Percentiles rank a stretch among this genome's conserved stretches.
These are phyloP conservation scores for Sylvicapra grimmia DNA, from an alignment of 2,113 vertebrate species.

Conservation along the genomic window DNA sequence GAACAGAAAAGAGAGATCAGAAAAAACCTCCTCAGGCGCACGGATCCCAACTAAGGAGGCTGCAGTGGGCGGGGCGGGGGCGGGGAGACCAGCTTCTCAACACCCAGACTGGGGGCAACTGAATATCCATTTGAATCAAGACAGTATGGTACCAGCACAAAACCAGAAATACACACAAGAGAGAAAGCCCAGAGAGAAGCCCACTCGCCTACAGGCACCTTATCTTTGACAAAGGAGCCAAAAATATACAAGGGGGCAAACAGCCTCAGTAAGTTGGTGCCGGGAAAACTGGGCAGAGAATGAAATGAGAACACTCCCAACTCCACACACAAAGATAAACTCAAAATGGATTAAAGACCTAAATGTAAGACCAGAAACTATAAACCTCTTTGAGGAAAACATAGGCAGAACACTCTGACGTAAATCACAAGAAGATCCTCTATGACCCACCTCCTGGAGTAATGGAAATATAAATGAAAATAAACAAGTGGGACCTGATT, in stretches of 20 bases:
- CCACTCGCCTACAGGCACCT: not conserved
- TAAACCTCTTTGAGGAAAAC: not conserved
- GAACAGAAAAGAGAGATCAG: not conserved
- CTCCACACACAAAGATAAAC: not conserved
- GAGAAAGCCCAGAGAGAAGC: not conserved
- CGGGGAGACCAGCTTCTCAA: rapidly evolving
- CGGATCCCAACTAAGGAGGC: not conserved
- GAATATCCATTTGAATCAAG: not conserved
- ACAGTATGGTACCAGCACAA: not conserved
- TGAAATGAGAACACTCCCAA: not conserved
- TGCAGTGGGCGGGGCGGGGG: rapidly evolving
- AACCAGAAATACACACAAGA: not conserved
- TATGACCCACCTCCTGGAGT: not conserved
- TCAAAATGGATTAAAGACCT: not conserved
- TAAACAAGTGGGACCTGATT: not conserved
- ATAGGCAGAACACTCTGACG: not conserved
- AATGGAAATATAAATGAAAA: not conserved
- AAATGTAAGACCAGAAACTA: not conserved
- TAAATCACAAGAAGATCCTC: not conserved
- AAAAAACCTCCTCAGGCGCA: not conserved
- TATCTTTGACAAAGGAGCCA: not conserved
- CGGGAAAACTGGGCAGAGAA: not conserved
- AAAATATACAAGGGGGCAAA: not conserved
- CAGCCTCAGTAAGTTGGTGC: not conserved
- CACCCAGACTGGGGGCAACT: not conserved